A percentile compares a stretch with the other conserved stretches of the same genome.
phyloP scores from a whole-genome alignment of 2,113 vertebrate genomes.

The Indicator indicator region DNA sequence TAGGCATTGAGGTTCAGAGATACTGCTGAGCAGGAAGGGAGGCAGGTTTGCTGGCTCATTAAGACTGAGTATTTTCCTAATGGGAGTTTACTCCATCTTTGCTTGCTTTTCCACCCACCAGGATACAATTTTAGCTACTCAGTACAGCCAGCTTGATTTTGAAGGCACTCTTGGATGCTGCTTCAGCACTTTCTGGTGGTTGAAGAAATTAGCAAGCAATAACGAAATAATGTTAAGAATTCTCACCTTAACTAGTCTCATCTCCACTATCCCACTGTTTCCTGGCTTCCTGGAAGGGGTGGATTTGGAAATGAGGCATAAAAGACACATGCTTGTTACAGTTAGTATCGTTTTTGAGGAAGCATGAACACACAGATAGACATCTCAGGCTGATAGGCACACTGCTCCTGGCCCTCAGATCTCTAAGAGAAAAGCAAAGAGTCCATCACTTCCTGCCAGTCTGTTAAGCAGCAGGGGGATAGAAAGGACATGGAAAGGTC shows the following conservation, averaged over 20 bases:
- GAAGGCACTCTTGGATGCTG: background rate
- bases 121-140: background rate
- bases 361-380: background rate
- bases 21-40: background rate
- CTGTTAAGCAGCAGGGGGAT: conserved; percentile 56
- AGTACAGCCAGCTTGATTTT: background rate
- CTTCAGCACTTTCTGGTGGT: background rate
- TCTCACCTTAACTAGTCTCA: background rate
- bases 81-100: background rate
- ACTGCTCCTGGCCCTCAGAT: background rate
- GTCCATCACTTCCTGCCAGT: conserved; percentile 29
- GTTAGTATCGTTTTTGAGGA: background rate
- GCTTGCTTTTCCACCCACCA: background rate
- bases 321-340: background rate
- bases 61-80: background rate
- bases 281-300: background rate
- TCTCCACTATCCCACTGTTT: background rate
- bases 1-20: background rate
- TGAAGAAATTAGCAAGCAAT: background rate
- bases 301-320: background rate
- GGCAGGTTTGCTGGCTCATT: background rate
- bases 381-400: conserved; percentile 23
- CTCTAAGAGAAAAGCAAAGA: conserved; percentile 34
- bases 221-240: background rate
- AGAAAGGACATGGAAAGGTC: conserved; percentile 42